phyloP scores from a whole-genome alignment of 2,888 invertebrate species.

The Oxystoma pomonae region DNA sequence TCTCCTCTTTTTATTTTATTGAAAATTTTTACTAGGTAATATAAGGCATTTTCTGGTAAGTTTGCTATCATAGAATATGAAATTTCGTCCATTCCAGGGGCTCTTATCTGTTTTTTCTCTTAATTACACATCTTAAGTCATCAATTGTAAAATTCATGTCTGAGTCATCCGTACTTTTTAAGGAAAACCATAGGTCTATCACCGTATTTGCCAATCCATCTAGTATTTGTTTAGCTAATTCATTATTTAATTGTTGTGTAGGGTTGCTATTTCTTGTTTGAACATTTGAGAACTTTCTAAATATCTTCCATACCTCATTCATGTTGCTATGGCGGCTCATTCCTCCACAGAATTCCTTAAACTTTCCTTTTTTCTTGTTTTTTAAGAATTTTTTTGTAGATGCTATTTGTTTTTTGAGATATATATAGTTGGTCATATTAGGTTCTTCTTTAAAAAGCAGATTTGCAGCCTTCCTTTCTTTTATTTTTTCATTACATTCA shows the following conservation, averaged over 20 bases:
- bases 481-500: constrained; percentile 2
- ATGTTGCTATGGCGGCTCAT: background rate
- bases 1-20: too few relatives aligned
- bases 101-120: background rate
- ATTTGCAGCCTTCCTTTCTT: background rate
- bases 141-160: background rate
- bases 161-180: background rate
- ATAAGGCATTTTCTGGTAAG: too few relatives aligned
- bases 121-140: background rate
- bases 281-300: background rate
- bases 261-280: background rate
- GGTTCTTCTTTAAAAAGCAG: background rate
- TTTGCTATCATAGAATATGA: background rate
- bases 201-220: background rate
- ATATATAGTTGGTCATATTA: background rate
- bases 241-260: background rate
- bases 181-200: background rate
- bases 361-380: constrained; percentile 1
- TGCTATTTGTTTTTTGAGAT: background rate
- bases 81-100: background rate
- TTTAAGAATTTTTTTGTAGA: background rate
- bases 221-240: background rate
- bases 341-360: background rate
- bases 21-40: too few relatives aligned
- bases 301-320: background rate